Base-by-base conservation (phyloP, 2,888 invertebrate species). In the Tethea ocularis region DNA sequence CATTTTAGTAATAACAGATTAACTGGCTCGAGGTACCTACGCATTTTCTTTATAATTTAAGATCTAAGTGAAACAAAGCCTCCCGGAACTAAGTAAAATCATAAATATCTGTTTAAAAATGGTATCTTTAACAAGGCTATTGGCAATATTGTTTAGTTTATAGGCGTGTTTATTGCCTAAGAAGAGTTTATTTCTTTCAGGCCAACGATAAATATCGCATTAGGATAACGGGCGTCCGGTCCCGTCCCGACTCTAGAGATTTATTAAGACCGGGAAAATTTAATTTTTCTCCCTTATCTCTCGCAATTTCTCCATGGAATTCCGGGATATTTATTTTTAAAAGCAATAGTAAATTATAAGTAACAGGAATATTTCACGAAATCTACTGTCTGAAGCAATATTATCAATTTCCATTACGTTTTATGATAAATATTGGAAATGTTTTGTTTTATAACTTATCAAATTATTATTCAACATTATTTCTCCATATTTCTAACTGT, bases 181-280 rank as follows among this genome's bases (percentile, higher is more conserved):
- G 77, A 82, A 80, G 80, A 81, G 85, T 84, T 84, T 84, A 82
- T 86, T 85, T 80, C 77, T 86, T 83, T 82, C 79, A 80, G 74
- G 75, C 72, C 61, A 69, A 77, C 81, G 87, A 90, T 90, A 89
- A 33, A 33, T 89, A 91, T 86, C 87, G 82, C 88, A 88, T 91
- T 88, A 89, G 83, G 80, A 72, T 73, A 82, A 83, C 77, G 77
- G 74, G 69, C 71, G 73, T 70, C 75, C 73, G 62, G 67, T 72
- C 63, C 68, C 69, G 67, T 72, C 63, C 68, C 69, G 63, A 54
- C 69, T 68, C 63, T 58, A 52, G 72, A 83, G 85, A 89, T 89
- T 89, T 89, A 89, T 86, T 84, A 84, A 78, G 76, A 78, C 77
- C 75, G 76, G 66, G 70, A 74, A 78, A 79, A 80, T 85, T 83